Conservation (phyloP, 2,888 invertebrate species). For the Panopea generosa region DNA sequence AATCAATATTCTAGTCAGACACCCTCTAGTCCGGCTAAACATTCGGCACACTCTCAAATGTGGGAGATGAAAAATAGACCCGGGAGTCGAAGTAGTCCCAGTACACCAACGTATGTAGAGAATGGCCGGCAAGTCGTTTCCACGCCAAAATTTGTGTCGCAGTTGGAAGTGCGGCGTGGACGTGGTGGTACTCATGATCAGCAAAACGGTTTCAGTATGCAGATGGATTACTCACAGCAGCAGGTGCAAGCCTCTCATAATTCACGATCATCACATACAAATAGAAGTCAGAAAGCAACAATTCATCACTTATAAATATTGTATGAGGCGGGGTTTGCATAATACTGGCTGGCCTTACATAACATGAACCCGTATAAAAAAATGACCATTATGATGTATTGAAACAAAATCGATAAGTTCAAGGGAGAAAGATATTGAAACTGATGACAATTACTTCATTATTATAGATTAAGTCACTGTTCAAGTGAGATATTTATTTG, state of each 20-base stretch:
- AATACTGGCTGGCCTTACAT: neutral
- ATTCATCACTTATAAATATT: slow-evolving; percentile 32
- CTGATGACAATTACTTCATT: no score
- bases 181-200: slow-evolving; percentile 38
- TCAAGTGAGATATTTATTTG: no score
- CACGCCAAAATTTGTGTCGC: slow-evolving; percentile 58
- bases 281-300: slow-evolving; percentile 31
- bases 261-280: slow-evolving; percentile 32
- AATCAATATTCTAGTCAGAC: neutral
- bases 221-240: slow-evolving; percentile 54
- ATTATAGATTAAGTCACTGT: no score
- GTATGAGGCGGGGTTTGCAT: no score
- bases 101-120: slow-evolving; percentile 55
- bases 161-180: slow-evolving; percentile 49
- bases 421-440: no score
- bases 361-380: no score
- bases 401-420: no score
- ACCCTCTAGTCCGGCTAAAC: neutral
- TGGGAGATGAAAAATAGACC: slow-evolving; percentile 1
- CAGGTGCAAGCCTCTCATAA: slow-evolving; percentile 30
- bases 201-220: slow-evolving; percentile 44
- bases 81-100: slow-evolving; percentile 45
- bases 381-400: no score
- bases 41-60: slow-evolving; percentile 2
- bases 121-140: slow-evolving; percentile 40